Base-by-base conservation (phyloP, 2,113 vertebrate genomes). In the Burhinus bistriatus region DNA sequence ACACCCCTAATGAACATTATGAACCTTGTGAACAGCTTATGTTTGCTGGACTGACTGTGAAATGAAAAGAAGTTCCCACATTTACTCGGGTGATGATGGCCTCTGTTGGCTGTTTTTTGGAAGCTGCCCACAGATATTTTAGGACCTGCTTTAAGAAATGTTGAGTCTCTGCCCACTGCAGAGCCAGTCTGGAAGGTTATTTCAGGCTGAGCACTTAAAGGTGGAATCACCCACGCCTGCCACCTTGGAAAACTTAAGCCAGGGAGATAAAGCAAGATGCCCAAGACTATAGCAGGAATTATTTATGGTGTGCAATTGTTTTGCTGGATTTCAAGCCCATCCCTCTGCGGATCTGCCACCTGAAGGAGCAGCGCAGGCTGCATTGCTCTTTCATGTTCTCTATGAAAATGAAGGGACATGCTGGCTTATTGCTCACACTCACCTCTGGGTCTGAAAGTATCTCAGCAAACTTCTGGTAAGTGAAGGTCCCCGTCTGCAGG, bases 401-500 rank as follows among this genome's bases (percentile, higher is more conserved):
- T 55, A 32, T 14, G 54, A 86, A 12, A 58, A 55, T 51, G n/a
- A 84, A n/a, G 27, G 20, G 18, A 75, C 23, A 15, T 11, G 34
- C 64, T 58, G 57, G 45, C 27, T 65, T 25, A 71, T 21, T 36
- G 42, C 32, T 47, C 27, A 65, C 34, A 76, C 98, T 98, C 97
- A 99, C 99, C 98, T 99, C 98, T 11, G 98, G 98, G 90, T 98
- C 98, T 81, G 98, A 98, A 93, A 99, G 96, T 83, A 99, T 98
- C 95, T 99, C 98, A 8, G 98, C 98, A 97, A 99, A 99, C 72
- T 98, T 98, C 82, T 98, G 97, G 95, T 98, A 99, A 65, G 98
- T 98, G 96, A 99, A 99, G 34, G 98, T 98, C 87, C 99, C 99
- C 5, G 98, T 98, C 97, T 99, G 99, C 55, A 99, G 98, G 88